Evolutionary conservation across 2,888 invertebrate genomes (phyloP).

Genomic region (Drosophila multiciliata): DNA sequence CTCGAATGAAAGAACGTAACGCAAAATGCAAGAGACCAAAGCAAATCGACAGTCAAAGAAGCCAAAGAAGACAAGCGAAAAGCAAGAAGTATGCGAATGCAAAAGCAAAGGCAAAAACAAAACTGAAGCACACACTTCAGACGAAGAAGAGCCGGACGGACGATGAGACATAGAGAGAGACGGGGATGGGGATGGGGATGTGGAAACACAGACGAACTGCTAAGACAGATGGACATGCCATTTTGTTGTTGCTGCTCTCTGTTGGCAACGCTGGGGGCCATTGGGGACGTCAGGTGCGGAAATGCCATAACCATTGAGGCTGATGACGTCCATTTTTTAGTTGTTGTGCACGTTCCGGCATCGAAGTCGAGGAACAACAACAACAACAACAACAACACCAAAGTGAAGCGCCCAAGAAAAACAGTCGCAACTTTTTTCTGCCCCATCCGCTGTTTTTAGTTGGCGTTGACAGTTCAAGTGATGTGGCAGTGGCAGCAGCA

Average conservation of each 20-base stretch:
- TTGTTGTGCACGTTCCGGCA: slow-evolving; percentile 72
- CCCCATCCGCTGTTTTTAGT: slow-evolving; percentile 12
- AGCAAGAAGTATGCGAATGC: slow-evolving; percentile 39
- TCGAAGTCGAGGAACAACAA: slow-evolving; percentile 8
- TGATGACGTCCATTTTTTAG: slow-evolving; percentile 69
- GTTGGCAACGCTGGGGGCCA: slow-evolving; percentile 27
- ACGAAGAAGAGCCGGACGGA: slow-evolving; percentile 52
- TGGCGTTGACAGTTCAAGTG: slow-evolving; percentile 67
- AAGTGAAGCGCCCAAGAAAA: slow-evolving; percentile 39
- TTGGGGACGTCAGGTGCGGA: slow-evolving; percentile 62
- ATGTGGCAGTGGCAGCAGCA: slow-evolving; percentile 33
- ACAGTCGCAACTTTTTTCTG: slow-evolving; percentile 44
- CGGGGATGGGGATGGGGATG: slow-evolving; percentile 30
- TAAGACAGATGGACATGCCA: slow-evolving; percentile 63
- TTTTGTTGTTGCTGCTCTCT: slow-evolving; percentile 48
- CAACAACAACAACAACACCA: slow-evolving; percentile 21
- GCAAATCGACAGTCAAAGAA: slow-evolving; percentile 59
- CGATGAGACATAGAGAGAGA: slow-evolving; percentile 49
- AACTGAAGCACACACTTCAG: slow-evolving; percentile 78
- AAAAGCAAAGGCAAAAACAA: slow-evolving; percentile 36
- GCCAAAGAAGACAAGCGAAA: slow-evolving; percentile 25
- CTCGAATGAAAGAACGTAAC: slow-evolving; percentile 67
- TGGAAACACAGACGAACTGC: slow-evolving; percentile 15
- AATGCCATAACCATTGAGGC: slow-evolving; percentile 65
- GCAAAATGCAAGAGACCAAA: slow-evolving; percentile 76